A percentile compares a stretch with the other conserved stretches of the same genome.
Conservation (phyloP, 2,888 invertebrate species). For the Rhingia campestris region DNA sequence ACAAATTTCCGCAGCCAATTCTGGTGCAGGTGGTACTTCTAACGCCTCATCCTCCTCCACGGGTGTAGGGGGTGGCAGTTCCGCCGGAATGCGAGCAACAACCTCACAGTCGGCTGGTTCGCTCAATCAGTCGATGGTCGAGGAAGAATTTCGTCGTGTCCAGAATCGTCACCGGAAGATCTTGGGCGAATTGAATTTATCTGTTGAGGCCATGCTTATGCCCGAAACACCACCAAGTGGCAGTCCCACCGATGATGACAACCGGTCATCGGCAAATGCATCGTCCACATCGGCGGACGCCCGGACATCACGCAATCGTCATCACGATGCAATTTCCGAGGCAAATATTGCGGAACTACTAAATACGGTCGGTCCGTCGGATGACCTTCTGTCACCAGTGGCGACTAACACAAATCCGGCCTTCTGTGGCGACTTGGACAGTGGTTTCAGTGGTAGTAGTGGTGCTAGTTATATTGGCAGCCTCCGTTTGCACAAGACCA, state of each 20-base stretch:
- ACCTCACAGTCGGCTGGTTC: slow-evolving; percentile 86
- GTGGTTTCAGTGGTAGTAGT: slow-evolving; percentile 92
- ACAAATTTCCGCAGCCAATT: slow-evolving; percentile 48
- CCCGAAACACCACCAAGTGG: slow-evolving; percentile 86
- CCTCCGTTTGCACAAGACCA: slow-evolving; percentile 84
- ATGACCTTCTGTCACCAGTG: slow-evolving; percentile 84
- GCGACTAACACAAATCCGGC: slow-evolving; percentile 80
- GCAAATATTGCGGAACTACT: slow-evolving; percentile 87
- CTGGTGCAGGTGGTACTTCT: background rate
- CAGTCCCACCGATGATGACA: slow-evolving; percentile 82
- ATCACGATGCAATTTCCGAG: slow-evolving; percentile 85
- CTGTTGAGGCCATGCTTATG: slow-evolving; percentile 95
- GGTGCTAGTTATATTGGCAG: slow-evolving; percentile 91
- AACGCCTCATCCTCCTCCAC: slow-evolving; percentile 14
- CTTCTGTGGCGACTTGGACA: slow-evolving; percentile 86
- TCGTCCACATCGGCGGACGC: slow-evolving; percentile 14
- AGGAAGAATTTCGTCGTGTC: slow-evolving; percentile 92
- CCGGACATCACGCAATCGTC: slow-evolving; percentile 81
- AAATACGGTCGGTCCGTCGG: slow-evolving; percentile 82
- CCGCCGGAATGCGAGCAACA: slow-evolving; percentile 75
- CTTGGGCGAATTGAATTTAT: slow-evolving; percentile 92
- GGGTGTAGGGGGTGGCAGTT: slow-evolving; percentile 2
- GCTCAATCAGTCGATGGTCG: slow-evolving; percentile 88
- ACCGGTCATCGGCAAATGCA: slow-evolving; percentile 54
- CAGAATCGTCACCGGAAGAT: slow-evolving; percentile 92